A percentile compares a stretch with the other conserved stretches of the same genome.
These are phyloP conservation scores for Amphipyra tragopoginis DNA, from an alignment of 2,888 invertebrate genomes.

Conservation along the genomic window DNA sequence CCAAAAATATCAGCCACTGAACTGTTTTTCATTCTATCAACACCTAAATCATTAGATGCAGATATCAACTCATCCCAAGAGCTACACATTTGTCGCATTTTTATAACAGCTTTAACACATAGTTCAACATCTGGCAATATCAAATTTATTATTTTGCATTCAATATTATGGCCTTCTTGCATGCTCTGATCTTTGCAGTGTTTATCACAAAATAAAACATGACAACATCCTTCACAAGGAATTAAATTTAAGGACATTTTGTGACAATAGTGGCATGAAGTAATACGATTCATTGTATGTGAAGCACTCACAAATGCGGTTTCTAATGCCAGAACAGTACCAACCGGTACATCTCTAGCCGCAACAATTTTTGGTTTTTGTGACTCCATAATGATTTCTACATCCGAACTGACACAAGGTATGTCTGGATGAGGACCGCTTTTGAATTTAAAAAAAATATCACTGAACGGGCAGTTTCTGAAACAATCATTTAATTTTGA, in stretches of 20 bases:
- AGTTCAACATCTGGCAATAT: not conserved
- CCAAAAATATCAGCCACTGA: conserved; percentile 29
- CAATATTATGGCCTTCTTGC: conserved; percentile 33
- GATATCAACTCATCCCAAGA: conserved; percentile 46
- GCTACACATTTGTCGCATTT: conserved; percentile 37
- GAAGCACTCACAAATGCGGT: conserved; percentile 16
- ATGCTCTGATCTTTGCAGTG: conserved; percentile 24
- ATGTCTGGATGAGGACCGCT: conserved; percentile 16
- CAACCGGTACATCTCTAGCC: conserved; percentile 31
- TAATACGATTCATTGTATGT: not conserved
- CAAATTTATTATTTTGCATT: conserved; percentile 18
- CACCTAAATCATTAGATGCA: conserved; percentile 32
- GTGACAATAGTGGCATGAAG: conserved; percentile 28
- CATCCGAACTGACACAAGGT: conserved; percentile 32
- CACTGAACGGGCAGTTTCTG: conserved; percentile 18
- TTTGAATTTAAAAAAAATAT: conserved; percentile 26
- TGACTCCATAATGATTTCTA: conserved; percentile 21
- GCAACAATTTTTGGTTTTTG: conserved; percentile 31
- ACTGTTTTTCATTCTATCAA: conserved; percentile 16
- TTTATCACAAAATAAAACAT: conserved; percentile 30
- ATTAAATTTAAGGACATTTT: conserved; percentile 33
- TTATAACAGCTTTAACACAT: conserved; percentile 20
- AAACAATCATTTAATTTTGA: not conserved
- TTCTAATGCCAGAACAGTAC: conserved; percentile 32
- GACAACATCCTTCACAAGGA: conserved; percentile 36